phyloP scores from a whole-genome alignment of 2,797 vertebrate species.

The Dromococcyx pavoninus region DNA sequence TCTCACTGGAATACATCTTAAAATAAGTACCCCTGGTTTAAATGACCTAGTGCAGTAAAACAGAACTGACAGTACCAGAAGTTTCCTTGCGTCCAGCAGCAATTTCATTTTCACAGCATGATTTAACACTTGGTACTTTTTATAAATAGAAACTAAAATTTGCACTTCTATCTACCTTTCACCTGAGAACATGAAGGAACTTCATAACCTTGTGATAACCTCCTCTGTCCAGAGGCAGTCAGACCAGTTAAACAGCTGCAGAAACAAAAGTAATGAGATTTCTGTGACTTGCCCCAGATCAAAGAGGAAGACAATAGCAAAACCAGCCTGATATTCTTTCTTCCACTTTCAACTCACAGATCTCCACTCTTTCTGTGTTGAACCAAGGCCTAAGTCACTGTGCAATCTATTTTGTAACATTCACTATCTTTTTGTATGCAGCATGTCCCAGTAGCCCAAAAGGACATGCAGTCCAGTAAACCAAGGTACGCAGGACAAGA shows the following conservation, averaged over 20 bases:
- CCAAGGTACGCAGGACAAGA: neutral
- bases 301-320: neutral
- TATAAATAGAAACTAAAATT: neutral
- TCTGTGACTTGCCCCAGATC: neutral
- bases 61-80: neutral
- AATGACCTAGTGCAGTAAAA: neutral
- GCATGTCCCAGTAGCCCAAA: neutral
- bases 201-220: neutral
- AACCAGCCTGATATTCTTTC: neutral
- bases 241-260: neutral
- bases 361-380: neutral
- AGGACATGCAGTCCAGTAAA: neutral
- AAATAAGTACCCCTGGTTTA: neutral
- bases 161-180: neutral
- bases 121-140: neutral
- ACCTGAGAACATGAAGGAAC: neutral
- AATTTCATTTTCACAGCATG: neutral
- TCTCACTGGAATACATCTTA: neutral
- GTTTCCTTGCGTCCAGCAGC: neutral
- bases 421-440: neutral
- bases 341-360: neutral
- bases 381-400: neutral
- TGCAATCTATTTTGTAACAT: neutral
- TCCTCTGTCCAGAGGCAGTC: neutral
- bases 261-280: neutral